Percentiles rank a stretch among this genome's conserved stretches.
Evolutionary conservation across 2,113 vertebrate genomes (phyloP).

Genomic region (Chrysochloris asiatica): DNA sequence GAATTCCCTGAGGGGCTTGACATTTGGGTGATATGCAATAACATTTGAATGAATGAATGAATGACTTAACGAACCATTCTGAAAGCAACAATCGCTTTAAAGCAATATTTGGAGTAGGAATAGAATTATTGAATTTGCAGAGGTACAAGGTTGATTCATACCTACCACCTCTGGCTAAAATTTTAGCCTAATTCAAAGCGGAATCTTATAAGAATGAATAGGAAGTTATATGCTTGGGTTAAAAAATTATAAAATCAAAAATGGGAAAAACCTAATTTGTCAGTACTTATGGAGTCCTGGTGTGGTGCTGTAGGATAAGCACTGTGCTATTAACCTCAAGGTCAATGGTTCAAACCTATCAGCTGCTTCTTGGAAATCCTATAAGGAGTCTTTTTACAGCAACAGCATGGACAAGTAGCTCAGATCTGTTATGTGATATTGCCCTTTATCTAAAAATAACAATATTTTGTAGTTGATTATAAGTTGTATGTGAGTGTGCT

Average conservation of each 20-base stretch:
- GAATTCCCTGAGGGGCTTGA: slow-evolving; percentile 2
- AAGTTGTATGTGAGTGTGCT: neutral
- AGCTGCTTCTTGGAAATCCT: no score
- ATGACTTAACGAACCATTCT: no score
- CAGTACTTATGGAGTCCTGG: neutral
- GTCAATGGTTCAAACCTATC: no score
- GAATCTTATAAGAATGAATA: slow-evolving; percentile 36
- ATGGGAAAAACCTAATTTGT: neutral
- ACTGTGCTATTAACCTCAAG: no score
- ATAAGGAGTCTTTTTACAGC: no score
- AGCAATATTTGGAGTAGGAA: slow-evolving; percentile 39
- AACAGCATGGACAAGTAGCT: slow-evolving; percentile 31
- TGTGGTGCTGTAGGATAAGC: no score
- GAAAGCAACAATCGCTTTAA: no score
- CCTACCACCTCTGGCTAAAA: slow-evolving; percentile 47
- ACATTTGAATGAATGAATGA: slow-evolving; percentile 24
- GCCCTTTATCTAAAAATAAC: slow-evolving; percentile 1
- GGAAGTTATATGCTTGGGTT: neutral
- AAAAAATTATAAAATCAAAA: slow-evolving; percentile 39
- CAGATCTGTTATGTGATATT: neutral
- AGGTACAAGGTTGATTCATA: slow-evolving; percentile 26
- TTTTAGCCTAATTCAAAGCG: slow-evolving; percentile 44
- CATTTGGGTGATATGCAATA: neutral
- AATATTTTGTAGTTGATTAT: neutral
- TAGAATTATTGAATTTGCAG: slow-evolving; percentile 13